Evolutionary conservation across 92 coral and sea anemone genomes (phyloP).

Genomic region (Zoanthus gigantus): DNA sequence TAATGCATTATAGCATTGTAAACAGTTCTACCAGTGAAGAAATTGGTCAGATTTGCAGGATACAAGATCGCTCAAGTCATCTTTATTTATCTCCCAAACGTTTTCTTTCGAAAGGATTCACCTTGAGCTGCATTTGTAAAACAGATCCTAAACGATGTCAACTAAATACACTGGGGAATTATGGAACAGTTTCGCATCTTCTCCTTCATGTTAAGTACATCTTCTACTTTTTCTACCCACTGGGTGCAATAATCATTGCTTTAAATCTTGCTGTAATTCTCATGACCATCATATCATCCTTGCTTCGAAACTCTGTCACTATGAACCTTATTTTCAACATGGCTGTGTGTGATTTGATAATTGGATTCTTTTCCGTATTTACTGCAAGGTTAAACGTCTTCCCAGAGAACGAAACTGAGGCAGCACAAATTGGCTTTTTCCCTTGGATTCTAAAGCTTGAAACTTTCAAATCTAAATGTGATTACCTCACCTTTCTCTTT

Average conservation of each 20-base stretch:
- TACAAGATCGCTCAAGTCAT: background rate
- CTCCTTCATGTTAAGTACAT: background rate
- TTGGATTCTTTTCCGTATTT: slow-evolving; percentile 8
- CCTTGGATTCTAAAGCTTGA: background rate
- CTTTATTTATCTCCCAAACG: background rate
- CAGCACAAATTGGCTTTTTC: background rate
- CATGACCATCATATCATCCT: background rate
- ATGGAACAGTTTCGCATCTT: background rate
- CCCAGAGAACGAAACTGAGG: slow-evolving; percentile 6
- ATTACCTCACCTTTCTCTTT: slow-evolving; percentile 26
- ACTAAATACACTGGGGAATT: no score
- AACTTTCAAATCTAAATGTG: background rate
- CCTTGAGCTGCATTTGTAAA: slow-evolving; percentile 17
- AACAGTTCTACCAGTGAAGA: background rate
- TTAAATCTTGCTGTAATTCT: slow-evolving; percentile 15
- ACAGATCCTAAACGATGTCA: background rate
- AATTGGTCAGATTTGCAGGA: slow-evolving; percentile 9
- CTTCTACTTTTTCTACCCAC: slow-evolving; percentile 14
- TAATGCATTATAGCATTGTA: slow-evolving; percentile 30
- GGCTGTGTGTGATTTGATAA: slow-evolving; percentile 34
- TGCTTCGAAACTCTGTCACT: slow-evolving; percentile 13
- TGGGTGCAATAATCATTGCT: slow-evolving; percentile 7
- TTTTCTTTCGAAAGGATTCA: slow-evolving; percentile 9
- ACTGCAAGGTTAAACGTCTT: slow-evolving; percentile 24
- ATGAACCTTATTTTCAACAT: slow-evolving; percentile 32